Evolutionary conservation across 2,113 vertebrate genomes (phyloP).

Genomic region (Elephantulus edwardii): DNA sequence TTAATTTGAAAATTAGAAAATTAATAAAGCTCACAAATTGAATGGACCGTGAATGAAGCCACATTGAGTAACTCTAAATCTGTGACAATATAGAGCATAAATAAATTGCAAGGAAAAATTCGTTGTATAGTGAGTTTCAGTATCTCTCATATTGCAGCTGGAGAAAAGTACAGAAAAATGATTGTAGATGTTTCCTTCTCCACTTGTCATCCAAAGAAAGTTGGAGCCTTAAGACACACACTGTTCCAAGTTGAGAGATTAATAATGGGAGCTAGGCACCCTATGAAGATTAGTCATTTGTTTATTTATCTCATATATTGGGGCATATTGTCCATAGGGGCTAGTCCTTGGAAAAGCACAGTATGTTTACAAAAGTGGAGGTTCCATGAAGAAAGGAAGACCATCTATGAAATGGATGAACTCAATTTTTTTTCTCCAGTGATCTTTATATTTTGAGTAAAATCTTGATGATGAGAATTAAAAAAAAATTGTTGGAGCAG

Average conservation of each 20-base stretch:
- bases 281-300: constrained; percentile 8
- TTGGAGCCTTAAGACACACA: constrained; percentile 8
- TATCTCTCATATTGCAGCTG: not conserved
- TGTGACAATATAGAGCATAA: too few relatives aligned
- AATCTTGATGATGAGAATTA: too few relatives aligned
- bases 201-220: not conserved
- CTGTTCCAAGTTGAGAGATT: not conserved
- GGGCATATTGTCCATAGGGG: too few relatives aligned
- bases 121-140: not conserved
- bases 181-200: not conserved
- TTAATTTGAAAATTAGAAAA: constrained; percentile 29
- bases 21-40: constrained; percentile 55
- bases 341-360: too few relatives aligned
- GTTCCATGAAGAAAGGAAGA: too few relatives aligned
- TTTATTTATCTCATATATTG: too few relatives aligned
- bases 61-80: constrained; percentile 8
- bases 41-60: constrained; percentile 5
- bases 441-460: too few relatives aligned
- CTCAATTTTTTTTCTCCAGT: too few relatives aligned
- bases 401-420: too few relatives aligned
- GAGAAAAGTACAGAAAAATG: not conserved
- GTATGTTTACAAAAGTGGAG: too few relatives aligned
- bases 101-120: constrained; percentile 18
- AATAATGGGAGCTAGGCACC: constrained; percentile 14
- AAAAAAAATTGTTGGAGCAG: too few relatives aligned